Evolutionary conservation across 2,113 vertebrate species (phyloP).

Genomic region (Anoplopoma fimbria): DNA sequence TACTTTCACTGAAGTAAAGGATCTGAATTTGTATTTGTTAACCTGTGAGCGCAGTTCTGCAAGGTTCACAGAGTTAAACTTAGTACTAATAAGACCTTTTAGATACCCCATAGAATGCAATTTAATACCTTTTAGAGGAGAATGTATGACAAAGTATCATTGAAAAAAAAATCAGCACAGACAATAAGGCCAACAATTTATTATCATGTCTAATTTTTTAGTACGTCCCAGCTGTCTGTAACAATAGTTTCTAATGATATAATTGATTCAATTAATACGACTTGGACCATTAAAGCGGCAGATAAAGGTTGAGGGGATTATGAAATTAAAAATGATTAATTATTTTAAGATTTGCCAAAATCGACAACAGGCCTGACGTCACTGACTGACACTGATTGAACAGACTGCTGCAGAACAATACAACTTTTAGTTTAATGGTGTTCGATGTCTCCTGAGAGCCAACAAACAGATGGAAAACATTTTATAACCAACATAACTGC

Average conservation of each 20-base stretch:
- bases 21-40: neutral
- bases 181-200: neutral
- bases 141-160: neutral
- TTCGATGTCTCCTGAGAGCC: too few relatives aligned
- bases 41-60: neutral
- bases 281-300: neutral
- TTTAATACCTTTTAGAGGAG: neutral
- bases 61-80: neutral
- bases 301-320: neutral
- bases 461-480: neutral
- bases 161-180: neutral
- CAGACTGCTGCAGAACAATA: too few relatives aligned
- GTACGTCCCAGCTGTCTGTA: neutral
- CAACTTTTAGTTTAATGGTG: too few relatives aligned
- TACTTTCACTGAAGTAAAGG: neutral
- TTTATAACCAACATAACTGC: neutral
- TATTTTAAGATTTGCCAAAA: neutral
- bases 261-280: neutral
- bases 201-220: neutral
- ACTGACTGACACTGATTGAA: too few relatives aligned
- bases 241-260: neutral
- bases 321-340: neutral
- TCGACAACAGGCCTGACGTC: neutral
- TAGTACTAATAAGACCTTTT: neutral
- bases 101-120: neutral